Conservation (phyloP, 2,888 invertebrate species). For the Thereva nobilitata region DNA sequence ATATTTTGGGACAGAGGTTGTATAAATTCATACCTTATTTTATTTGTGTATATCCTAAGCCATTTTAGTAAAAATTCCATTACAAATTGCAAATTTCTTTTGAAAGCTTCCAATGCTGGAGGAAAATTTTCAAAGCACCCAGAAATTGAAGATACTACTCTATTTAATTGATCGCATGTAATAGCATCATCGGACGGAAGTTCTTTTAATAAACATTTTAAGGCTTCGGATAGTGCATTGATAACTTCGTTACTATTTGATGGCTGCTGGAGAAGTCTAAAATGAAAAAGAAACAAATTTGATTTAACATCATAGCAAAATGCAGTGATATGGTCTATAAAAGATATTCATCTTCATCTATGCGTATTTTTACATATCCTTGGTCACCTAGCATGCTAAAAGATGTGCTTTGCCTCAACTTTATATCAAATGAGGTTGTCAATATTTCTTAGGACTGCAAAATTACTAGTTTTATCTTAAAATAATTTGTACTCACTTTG, state of each 20-base stretch:
- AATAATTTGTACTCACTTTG: slow-evolving; percentile 49
- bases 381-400: no score
- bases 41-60: slow-evolving; percentile 48
- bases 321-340: no score
- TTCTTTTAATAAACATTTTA: background rate
- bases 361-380: no score
- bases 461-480: no score
- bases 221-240: background rate
- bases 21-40: slow-evolving; percentile 47
- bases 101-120: slow-evolving; percentile 50
- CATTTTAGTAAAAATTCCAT: slow-evolving; percentile 49
- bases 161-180: background rate
- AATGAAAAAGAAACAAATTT: no score
- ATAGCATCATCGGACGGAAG: background rate
- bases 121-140: slow-evolving; percentile 55
- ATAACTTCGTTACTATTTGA: slow-evolving; percentile 1
- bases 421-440: no score
- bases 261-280: no score
- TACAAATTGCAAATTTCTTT: slow-evolving; percentile 45
- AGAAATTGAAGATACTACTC: slow-evolving; percentile 47
- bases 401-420: no score
- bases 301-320: no score
- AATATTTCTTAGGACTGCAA: no score
- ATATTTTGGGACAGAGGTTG: no score
- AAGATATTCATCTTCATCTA: no score